These are phyloP conservation scores for Volucella inanis DNA, from an alignment of 2,888 invertebrate genomes.

Conservation along the genomic window DNA sequence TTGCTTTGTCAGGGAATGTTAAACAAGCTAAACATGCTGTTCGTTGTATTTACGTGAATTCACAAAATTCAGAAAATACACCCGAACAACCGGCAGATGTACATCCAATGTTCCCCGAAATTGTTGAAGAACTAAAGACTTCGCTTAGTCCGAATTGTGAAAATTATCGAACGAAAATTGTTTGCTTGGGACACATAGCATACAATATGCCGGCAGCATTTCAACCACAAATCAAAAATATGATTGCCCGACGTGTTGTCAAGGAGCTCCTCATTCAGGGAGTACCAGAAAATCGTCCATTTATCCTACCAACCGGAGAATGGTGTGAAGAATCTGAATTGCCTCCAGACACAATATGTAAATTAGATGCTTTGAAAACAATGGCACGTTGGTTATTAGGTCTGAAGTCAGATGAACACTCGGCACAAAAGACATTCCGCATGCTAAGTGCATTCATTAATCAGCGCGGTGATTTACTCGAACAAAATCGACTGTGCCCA, in stretches of 20 bases:
- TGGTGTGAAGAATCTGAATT: constrained; percentile 95
- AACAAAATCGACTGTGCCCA: constrained; percentile 89
- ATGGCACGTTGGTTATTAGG: constrained; percentile 98
- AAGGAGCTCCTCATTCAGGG: constrained; percentile 96
- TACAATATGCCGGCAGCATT: constrained; percentile 95
- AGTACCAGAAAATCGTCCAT: constrained; percentile 84
- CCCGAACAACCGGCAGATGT: constrained; percentile 78
- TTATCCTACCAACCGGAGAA: constrained; percentile 78
- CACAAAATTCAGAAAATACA: constrained; percentile 82
- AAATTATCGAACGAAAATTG: constrained; percentile 96
- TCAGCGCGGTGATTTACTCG: constrained; percentile 93
- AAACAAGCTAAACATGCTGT: constrained; percentile 99
- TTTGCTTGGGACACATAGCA: constrained; percentile 97
- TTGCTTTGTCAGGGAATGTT: constrained; percentile 94
- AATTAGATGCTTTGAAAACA: constrained; percentile 96
- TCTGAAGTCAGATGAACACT: constrained; percentile 92
- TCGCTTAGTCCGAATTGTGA: constrained; percentile 90
- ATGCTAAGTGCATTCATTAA: constrained; percentile 97
- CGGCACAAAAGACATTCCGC: constrained; percentile 96
- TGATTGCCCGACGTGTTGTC: constrained; percentile 97
- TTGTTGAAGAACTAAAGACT: constrained; percentile 90
- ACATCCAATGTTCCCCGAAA: constrained; percentile 91
- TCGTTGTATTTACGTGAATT: constrained; percentile 94
- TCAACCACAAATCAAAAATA: constrained; percentile 94
- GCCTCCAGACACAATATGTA: constrained; percentile 95